Percentiles rank a stretch among this genome's conserved stretches.
These are phyloP conservation scores for Fabriciana adippe DNA, from an alignment of 2,888 invertebrate species.

Conservation along the genomic window DNA sequence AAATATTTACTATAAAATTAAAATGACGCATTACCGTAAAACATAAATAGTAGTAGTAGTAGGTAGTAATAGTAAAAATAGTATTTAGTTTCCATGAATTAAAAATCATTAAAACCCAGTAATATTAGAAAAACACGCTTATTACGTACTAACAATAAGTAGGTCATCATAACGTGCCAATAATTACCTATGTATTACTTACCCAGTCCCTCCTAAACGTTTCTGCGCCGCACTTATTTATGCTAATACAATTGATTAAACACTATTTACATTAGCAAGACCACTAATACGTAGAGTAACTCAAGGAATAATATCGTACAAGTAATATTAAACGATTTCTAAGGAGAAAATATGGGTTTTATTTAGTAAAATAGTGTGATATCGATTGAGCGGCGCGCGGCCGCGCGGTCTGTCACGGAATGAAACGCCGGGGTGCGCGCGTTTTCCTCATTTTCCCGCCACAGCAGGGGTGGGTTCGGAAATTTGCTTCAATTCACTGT, in stretches of 20 bases:
- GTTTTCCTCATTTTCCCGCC: slow-evolving; percentile 75
- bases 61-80: not conserved
- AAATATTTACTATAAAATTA: no score
- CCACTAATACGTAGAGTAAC: not conserved
- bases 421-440: slow-evolving; percentile 70
- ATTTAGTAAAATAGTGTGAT: slow-evolving; percentile 49
- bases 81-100: not conserved
- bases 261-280: slow-evolving; percentile 27
- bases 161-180: slow-evolving; percentile 76
- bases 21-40: no score
- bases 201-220: slow-evolving; percentile 60
- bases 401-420: slow-evolving; percentile 68
- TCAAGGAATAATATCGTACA: not conserved
- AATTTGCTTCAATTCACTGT: slow-evolving; percentile 26
- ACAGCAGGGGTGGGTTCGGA: slow-evolving; percentile 36
- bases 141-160: slow-evolving; percentile 51
- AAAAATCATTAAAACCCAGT: not conserved
- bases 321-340: not conserved
- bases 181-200: slow-evolving; percentile 72
- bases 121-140: not conserved
- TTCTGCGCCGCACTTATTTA: slow-evolving; percentile 64
- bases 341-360: slow-evolving; percentile 11
- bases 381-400: slow-evolving; percentile 76
- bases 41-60: not conserved
- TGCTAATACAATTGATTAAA: slow-evolving; percentile 30